Evolutionary conservation across 2,888 invertebrate species (phyloP).

Genomic region (Hyposoter didymator): DNA sequence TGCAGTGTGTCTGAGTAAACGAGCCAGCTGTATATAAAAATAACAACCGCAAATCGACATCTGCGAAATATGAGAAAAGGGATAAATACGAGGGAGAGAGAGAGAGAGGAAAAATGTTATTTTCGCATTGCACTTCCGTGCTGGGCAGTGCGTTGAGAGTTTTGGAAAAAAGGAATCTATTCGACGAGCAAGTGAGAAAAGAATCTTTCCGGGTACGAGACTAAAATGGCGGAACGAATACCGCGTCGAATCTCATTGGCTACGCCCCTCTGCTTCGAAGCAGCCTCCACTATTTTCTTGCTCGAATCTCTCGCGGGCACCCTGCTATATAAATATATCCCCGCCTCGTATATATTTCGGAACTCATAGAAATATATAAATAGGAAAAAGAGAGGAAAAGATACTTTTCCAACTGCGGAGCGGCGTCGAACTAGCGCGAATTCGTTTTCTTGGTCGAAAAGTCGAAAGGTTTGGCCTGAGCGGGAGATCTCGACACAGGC

Average conservation of each 20-base stretch:
- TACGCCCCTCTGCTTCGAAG: not conserved
- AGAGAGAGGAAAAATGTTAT: constrained; percentile 41
- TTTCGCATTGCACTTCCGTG: constrained; percentile 62
- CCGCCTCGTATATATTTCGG: not conserved
- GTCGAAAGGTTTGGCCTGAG: constrained; percentile 16
- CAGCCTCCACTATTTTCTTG: not conserved
- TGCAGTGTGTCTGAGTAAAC: not conserved
- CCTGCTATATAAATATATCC: not conserved
- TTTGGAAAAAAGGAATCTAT: constrained; percentile 13
- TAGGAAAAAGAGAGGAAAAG: constrained; percentile 47
- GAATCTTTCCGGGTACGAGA: not conserved
- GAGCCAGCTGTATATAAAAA: constrained; percentile 6
- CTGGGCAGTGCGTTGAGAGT: not conserved
- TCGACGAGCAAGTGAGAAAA: constrained; percentile 15
- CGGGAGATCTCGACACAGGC: constrained; percentile 4
- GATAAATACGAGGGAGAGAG: not conserved
- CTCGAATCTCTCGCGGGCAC: not conserved
- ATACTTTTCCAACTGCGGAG: constrained; percentile 64
- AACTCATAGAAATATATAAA: constrained; percentile 20
- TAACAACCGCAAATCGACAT: constrained; percentile 36
- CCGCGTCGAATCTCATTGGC: not conserved
- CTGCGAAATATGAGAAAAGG: not conserved
- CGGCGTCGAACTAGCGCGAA: constrained; percentile 59
- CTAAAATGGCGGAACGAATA: not conserved
- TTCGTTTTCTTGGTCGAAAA: constrained; percentile 62